Percentiles rank a stretch among this genome's conserved stretches.
Conservation (phyloP, 2,113 vertebrate species). For the Gobiocypris rarus region DNA sequence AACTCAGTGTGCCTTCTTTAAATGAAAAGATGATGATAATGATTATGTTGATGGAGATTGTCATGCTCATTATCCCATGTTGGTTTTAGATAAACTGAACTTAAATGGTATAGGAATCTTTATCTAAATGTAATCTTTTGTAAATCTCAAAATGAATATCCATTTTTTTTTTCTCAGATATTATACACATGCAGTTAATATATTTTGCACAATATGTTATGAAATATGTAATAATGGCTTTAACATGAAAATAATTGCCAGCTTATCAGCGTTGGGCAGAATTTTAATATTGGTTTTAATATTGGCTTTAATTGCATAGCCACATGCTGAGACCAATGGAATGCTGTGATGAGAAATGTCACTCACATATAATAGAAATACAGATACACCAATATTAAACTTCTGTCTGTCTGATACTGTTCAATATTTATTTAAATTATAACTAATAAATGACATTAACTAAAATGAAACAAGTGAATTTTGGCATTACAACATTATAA, state of each 20-base stretch:
- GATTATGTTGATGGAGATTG: conserved; percentile 13
- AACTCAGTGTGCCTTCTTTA: conserved; percentile 19
- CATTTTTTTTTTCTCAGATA: background rate
- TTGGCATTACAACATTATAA: background rate
- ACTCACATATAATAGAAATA: background rate
- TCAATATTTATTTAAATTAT: background rate
- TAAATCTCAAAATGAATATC: background rate
- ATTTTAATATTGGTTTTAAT: background rate
- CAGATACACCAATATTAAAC: background rate
- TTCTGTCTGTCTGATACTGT: background rate
- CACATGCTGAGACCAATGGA: background rate
- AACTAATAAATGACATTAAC: background rate
- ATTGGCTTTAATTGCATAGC: conserved; percentile 2
- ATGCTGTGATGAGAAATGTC: background rate
- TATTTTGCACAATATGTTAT: too few relatives aligned
- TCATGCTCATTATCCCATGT: background rate
- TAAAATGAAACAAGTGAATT: background rate
- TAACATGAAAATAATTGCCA: background rate
- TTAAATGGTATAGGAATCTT: background rate
- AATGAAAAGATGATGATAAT: conserved; percentile 40
- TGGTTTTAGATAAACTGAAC: background rate
- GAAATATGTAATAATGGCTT: background rate
- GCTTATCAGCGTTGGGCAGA: background rate
- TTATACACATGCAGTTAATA: too few relatives aligned
- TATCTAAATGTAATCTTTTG: background rate